Conservation (phyloP, 1,140 invertebrate genomes). For the Drosophila sproati region DNA sequence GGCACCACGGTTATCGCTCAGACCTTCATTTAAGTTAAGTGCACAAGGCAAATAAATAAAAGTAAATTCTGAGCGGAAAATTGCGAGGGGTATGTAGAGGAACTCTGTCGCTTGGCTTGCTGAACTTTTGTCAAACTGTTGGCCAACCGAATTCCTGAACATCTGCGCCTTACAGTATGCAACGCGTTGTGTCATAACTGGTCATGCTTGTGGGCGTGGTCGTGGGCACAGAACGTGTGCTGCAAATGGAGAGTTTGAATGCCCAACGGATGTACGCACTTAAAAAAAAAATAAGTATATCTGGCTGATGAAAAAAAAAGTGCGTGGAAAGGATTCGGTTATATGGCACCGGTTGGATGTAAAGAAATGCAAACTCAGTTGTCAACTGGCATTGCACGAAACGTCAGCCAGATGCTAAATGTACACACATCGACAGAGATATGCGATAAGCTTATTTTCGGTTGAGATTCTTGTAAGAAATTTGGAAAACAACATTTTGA, state of each 20-base stretch:
- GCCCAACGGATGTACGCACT: constrained; percentile 15
- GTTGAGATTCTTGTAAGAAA: neutral
- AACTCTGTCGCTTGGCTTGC: neutral
- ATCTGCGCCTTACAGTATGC: constrained; percentile 40
- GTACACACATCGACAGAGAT: neutral
- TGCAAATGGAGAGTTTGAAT: constrained; percentile 11
- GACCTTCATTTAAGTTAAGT: constrained; percentile 54
- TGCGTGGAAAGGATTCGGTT: constrained; percentile 42
- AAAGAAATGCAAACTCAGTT: constrained; percentile 42
- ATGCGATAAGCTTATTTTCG: neutral
- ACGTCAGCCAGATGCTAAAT: neutral
- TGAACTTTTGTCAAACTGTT: constrained; percentile 33
- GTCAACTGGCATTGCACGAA: constrained; percentile 42
- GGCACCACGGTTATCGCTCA: constrained; percentile 48
- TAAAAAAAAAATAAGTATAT: constrained; percentile 30
- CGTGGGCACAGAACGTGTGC: constrained; percentile 4
- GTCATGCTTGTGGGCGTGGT: constrained; percentile 28
- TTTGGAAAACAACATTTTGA: no score
- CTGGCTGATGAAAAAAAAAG: constrained; percentile 56
- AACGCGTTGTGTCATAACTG: constrained; percentile 59
- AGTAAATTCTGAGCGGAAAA: constrained; percentile 11
- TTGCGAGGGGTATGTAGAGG: neutral
- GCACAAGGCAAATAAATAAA: constrained; percentile 67
- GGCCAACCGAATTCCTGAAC: constrained; percentile 30
- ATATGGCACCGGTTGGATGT: constrained; percentile 13